Base-by-base conservation (phyloP, 2,888 invertebrate species). In the Pherbina coryleti region DNA sequence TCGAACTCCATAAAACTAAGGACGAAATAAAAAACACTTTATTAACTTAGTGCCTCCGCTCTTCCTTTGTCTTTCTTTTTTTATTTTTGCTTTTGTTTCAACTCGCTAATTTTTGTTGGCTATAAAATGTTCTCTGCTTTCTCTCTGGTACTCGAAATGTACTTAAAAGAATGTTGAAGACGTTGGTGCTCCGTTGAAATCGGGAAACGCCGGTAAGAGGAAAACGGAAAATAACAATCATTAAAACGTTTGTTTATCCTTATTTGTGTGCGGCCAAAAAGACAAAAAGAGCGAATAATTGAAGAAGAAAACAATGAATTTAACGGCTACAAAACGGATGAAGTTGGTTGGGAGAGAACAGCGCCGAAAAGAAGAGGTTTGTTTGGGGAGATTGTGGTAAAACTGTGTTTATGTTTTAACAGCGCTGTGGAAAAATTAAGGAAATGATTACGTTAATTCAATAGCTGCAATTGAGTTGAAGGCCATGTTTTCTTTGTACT, bases 161-260 rank as follows among this genome's bases (percentile, higher is more conserved):
- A 67, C 49, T 67, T 19, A 44, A 49, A 67, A 67, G 19, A 25
- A 5, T 49, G n/a, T 22, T 49, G 69, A 69, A 69, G 69, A 69
- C 69, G 69, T 69, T 69, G 11, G 66, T 66, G n/a, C 34, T 66
- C 17, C 3, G 55, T 34, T 28, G 34, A 53, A 71, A 34, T 57
- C 57, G n/a, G 17, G 69, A 22, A 64, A 44, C 49, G 3, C 53
- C 11, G 19, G 37, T 3, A 57, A 17, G 37, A 14, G 19, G 22
- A 19, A 57, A 44, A 55, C 22, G 55, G 57, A 75, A 67, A 85
- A 84, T 83, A 84, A 86, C 85, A 87, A 86, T 86, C 86, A 84
- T 85, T 85, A 78, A 79, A 84, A 81, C 83, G 80, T 83, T 87
- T 84, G 82, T 81, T 80, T 82, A 77, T 79, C 81, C 79, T 49